Evolutionary conservation across 2,888 invertebrate genomes (phyloP).

Genomic region (Fragum sueziense): DNA sequence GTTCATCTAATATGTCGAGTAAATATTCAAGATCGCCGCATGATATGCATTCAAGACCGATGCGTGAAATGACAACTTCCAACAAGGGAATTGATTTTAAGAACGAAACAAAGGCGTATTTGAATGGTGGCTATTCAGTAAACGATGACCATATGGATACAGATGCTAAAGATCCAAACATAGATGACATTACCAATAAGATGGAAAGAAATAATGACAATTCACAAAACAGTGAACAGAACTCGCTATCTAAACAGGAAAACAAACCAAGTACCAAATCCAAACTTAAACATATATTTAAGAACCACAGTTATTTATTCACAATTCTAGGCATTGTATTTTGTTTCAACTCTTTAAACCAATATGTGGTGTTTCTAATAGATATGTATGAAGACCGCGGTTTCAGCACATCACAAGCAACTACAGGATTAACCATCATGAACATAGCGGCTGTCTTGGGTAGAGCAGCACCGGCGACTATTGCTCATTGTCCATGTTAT

Average conservation of each 20-base stretch:
- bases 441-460: neutral
- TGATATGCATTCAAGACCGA: too few species aligned
- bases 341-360: neutral
- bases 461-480: neutral
- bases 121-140: too few species aligned
- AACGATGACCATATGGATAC: too few species aligned
- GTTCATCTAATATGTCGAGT: neutral
- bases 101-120: too few species aligned
- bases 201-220: too few species aligned
- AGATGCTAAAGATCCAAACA: neutral
- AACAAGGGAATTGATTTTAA: too few species aligned
- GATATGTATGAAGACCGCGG: neutral
- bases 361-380: neutral
- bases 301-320: neutral
- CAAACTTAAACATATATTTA: neutral
- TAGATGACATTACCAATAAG: too few species aligned
- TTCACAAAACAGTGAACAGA: too few species aligned
- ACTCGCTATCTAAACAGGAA: too few species aligned
- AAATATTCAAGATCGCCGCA: too few species aligned
- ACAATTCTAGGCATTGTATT: neutral
- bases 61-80: neutral
- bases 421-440: neutral
- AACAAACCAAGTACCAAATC: neutral
- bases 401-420: neutral
- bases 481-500: neutral